These are phyloP conservation scores for Pluvialis apricaria DNA, from an alignment of 2,113 vertebrate species.

Conservation along the genomic window DNA sequence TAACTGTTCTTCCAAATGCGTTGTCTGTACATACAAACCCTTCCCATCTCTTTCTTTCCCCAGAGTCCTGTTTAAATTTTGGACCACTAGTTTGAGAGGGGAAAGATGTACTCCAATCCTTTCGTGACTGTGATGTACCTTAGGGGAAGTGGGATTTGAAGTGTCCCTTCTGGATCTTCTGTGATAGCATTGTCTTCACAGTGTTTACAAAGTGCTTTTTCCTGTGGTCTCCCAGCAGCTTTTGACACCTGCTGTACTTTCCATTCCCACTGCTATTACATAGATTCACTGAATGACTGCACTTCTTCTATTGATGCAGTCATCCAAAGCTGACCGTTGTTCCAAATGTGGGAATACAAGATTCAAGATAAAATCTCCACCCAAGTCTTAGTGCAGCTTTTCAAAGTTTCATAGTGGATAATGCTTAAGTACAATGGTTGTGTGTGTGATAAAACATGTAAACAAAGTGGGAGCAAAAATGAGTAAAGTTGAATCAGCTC, in stretches of 20 bases:
- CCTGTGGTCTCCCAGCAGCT: too few relatives aligned
- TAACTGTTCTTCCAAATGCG: background rate
- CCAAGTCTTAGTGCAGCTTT: background rate
- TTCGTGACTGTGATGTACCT: background rate
- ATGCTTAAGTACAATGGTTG: background rate
- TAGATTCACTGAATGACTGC: too few relatives aligned
- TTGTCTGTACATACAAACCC: background rate
- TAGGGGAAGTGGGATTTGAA: background rate
- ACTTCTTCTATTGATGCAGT: too few relatives aligned
- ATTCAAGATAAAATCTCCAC: background rate
- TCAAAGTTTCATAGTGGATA: background rate
- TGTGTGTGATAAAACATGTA: background rate
- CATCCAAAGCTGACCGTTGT: rapidly evolving
- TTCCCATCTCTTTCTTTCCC: background rate
- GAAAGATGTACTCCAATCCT: background rate
- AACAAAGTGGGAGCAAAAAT: background rate
- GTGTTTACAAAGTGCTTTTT: too few relatives aligned
- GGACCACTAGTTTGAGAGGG: background rate
- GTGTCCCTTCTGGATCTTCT: background rate
- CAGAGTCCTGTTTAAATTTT: background rate
- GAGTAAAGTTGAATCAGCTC: background rate
- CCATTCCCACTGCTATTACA: too few relatives aligned
- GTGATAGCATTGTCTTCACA: background rate
- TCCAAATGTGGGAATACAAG: background rate
- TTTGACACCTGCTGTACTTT: too few relatives aligned